Conservation (phyloP, 2,113 vertebrate genomes). For the Brachypodius melanocephalos region DNA sequence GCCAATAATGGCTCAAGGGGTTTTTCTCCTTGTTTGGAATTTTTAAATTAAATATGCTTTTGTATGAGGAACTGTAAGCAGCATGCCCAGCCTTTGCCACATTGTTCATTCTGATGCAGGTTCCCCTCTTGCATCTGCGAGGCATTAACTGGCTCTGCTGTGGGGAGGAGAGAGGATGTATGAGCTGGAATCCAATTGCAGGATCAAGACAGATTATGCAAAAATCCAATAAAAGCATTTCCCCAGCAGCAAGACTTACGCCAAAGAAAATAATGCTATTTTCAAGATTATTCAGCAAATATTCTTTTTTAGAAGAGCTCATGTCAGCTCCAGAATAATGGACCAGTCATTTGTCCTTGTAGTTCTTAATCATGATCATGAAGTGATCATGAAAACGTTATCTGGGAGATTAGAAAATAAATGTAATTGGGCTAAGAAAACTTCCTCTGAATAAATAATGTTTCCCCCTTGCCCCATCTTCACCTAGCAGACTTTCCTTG, state of each 20-base stretch:
- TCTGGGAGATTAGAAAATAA: not conserved
- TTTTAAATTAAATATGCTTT: not conserved
- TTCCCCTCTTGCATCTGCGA: not conserved
- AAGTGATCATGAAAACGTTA: not conserved
- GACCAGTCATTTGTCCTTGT: not conserved
- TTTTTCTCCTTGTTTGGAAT: not conserved
- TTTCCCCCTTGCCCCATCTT: not conserved
- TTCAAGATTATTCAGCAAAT: not conserved
- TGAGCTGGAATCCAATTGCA: constrained; percentile 10
- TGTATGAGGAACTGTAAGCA: not conserved
- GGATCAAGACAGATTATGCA: constrained; percentile 40
- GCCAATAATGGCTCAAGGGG: not conserved
- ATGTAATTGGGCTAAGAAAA: not conserved
- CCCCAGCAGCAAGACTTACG: not conserved
- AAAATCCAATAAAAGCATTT: constrained; percentile 43
- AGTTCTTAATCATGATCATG: not conserved
- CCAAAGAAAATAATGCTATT: not conserved
- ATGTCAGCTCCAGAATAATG: not conserved
- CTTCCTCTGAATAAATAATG: not conserved
- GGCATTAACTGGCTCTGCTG: not conserved
- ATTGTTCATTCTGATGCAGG: not conserved
- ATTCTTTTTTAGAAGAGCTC: not conserved
- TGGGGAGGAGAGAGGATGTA: not conserved
- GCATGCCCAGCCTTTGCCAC: not conserved
- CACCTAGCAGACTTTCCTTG: not conserved